Evolutionary conservation across 64 coral and sea anemone species (phyloP), one percentile per base, ranked within the genome.

Genomic region (Platygyra sinensis): DNA sequence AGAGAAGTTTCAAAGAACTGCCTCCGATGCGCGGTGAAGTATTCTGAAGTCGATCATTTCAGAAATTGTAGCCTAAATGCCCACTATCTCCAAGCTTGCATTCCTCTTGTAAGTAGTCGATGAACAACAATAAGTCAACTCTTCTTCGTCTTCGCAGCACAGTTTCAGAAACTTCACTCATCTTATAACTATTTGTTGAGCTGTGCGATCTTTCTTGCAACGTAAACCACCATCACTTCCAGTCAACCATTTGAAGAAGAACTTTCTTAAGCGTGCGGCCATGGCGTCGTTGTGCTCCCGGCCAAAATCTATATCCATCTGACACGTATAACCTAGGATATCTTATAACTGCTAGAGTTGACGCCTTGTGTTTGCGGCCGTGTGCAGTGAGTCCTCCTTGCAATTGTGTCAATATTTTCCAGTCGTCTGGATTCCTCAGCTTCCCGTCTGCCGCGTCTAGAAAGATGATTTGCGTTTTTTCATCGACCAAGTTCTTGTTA

Each of bases 401-500:
- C 4, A n/a, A n/a, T n/a, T n/a, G n/a, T n/a, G 88, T 89, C 5
- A 89, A 29, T 20, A 89, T 80, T 17, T 89, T 89, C 87, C 75
- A 72, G 60, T 89, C 36, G 31, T 89, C 76, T 2, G 60, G 59
- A 42, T 89, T 36, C 76, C 80, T 80, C 39, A 72, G 22, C 1
- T 69, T 78, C 3, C 17, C 60, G 32, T 62, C 14, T 15, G 74
- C 74, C 54, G 67, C 87, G 61, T 89, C 87, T 14, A 30, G 60
- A 33, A 67, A 74, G 32, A 89, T 49, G 29, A 89, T 62, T 50
- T 89, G 57, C 1, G 75, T 79, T 22, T 80, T 63, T 32, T 69
- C 60, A 16, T 69, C 17, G 4, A 89, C 42, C 42, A 46, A 5
- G 42, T 5, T 46, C 42, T 46, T 46, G 42, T 46, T 46, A 46